Evolutionary conservation across 2,113 vertebrate genomes (phyloP), one percentile per base, ranked within the genome.

Genomic region (Butorides virescens): DNA sequence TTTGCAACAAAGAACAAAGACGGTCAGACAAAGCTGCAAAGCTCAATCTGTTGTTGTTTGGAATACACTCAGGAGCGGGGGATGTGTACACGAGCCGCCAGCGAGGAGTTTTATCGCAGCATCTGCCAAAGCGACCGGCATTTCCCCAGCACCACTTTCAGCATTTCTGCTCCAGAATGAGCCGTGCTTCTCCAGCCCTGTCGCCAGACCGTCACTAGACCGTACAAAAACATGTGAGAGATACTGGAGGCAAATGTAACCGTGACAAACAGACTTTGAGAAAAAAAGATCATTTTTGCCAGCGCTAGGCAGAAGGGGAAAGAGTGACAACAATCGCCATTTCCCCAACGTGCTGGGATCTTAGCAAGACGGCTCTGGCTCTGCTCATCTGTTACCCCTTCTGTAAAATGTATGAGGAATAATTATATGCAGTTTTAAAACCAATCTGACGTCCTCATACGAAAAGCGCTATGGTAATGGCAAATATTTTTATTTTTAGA

Each of bases 401-500:
- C 37, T 80, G 37, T 70, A 15, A 50, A 92, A 26, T 7, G 25
- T 7, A 8, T 12, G 39, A 93, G 39, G 72, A 93, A 50, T 32
- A 63, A 75, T 76, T 56, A 9, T 26, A 55, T 17, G 14, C 37
- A 25, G 18, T 88, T 94, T 71, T 37, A 19, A 89, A 85, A 80
- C 70, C 44, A 9, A 29, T 61, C 58, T 30, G 62, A 62, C 46
- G 36, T 78, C 36, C 46, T 72, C 32, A 8, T 17, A 61, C 25
- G 46, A 78, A 73, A 53, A 76, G 66, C 80, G 50, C 81, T 66
- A 6, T 10, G 83, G 80, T 73, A 59, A 86, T 26, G 26, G 84
- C 77, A 96, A 95, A 91, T 91, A 91, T 70, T 87, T 95, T 72
- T 96, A 96, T 96, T 95, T 95, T 97, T 90, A 91, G 77, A 73